Base-by-base conservation (phyloP, 2,113 vertebrate genomes). In the Cyprinodon tularosa region DNA sequence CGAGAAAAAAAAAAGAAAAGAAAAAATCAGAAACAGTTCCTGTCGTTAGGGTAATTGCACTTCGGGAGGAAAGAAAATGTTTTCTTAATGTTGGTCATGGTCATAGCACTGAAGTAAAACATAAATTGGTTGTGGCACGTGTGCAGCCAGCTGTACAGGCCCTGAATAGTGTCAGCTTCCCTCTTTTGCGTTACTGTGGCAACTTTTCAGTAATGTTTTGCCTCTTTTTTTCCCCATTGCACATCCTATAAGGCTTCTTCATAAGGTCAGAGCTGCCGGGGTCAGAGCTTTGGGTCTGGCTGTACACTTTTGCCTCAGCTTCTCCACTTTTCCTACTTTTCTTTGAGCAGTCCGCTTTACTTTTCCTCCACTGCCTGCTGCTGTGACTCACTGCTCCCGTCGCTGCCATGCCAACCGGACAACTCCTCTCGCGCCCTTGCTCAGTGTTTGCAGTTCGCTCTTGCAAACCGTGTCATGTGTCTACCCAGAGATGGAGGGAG, bases 331-430 rank as follows among this genome's bases (percentile, higher is more conserved):
- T 29, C 29, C 29, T 29, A 29, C 29, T 29, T 29, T 29, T 29
- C 29, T 29, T 29, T 29, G 29, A 29, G 29, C 29, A 29, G 29
- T 29, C 29, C 29, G 29, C 66, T 62, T 68, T 62, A 64, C 62
- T 38, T 64, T 62, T 68, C 77, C 20, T 7, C 68, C 62, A 50
- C 45, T 68, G 53, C 66, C 39, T 79, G 86, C 83, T 80, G 86
- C 82, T 83, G 88, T 92, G 92, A 93, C 91, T 94, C 92, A 93
- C 81, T 71, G 78, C 86, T 84, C 84, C 87, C 78, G 85, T 85
- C 60, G 77, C 84, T 87, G 84, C 91, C 91, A 92, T 93, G 91
- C 82, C 89, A 87, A 94, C 88, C 9, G 68, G 65, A 80, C 64
- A 80, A 64, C 81, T 50, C 86, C 87, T 94, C 87, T 88, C 88